Conservation (phyloP, 2,113 vertebrate species). For the Psammodynastes pulverulentus region DNA sequence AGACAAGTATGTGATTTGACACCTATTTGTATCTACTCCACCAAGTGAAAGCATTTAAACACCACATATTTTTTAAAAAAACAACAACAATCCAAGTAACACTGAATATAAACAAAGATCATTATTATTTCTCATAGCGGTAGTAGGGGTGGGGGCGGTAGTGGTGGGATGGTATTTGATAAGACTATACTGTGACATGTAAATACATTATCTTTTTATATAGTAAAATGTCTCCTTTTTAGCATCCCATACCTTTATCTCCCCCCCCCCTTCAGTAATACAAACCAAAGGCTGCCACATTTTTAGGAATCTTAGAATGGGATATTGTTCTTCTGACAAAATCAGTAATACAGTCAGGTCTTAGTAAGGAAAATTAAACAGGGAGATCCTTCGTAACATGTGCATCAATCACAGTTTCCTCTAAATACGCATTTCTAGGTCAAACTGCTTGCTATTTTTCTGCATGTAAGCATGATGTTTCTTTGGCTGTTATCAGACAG, state of each 20-base stretch:
- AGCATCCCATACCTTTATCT: neutral
- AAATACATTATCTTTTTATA: neutral
- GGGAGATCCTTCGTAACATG: neutral
- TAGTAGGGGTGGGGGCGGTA: neutral
- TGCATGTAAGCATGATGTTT: neutral
- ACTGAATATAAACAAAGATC: neutral
- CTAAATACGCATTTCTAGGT: neutral
- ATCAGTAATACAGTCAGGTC: neutral
- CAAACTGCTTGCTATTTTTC: neutral
- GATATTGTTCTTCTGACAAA: neutral
- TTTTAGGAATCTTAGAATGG: neutral
- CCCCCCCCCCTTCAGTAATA: neutral
- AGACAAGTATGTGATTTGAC: neutral
- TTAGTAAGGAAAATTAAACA: slow-evolving; percentile 3
- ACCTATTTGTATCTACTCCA: neutral
- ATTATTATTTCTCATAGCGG: neutral
- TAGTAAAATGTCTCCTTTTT: neutral
- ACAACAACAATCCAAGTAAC: neutral
- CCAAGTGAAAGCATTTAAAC: neutral
- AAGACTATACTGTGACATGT: neutral
- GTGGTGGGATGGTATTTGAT: neutral
- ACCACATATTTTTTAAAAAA: neutral
- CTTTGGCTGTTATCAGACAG: neutral
- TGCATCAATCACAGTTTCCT: neutral
- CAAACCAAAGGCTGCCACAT: neutral